phyloP scores from a whole-genome alignment of 1,140 invertebrate genomes.

The Chironomus striatipennis region DNA sequence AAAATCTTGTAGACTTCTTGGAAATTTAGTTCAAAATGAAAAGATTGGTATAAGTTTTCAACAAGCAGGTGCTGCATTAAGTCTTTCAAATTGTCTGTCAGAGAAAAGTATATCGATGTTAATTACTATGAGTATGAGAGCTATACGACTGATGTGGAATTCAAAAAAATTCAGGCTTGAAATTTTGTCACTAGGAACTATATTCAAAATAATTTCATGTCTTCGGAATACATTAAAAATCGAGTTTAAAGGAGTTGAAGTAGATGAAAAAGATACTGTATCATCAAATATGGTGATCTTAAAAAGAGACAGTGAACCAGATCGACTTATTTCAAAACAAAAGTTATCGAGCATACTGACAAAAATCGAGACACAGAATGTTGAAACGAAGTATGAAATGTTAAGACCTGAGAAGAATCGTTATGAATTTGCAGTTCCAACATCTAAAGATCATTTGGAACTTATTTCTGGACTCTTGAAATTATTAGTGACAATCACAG shows the following conservation, averaged over 20 bases:
- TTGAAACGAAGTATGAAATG: neutral
- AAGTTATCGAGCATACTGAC: neutral
- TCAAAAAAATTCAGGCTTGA: neutral
- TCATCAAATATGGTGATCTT: constrained; percentile 6
- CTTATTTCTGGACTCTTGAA: neutral
- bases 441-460: neutral
- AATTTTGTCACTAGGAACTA: neutral
- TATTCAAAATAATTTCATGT: neutral
- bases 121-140: neutral
- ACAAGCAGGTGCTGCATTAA: neutral
- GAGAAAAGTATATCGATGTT: neutral
- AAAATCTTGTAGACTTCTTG: neutral
- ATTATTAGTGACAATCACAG: neutral
- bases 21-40: neutral
- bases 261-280: neutral
- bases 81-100: neutral
- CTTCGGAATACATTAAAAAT: neutral
- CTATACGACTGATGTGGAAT: neutral
- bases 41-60: neutral
- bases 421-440: neutral
- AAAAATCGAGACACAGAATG: neutral
- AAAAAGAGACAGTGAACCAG: neutral
- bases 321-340: neutral
- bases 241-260: neutral
- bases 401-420: neutral